These are phyloP conservation scores for Toxotes chatareus DNA, from an alignment of 2,113 vertebrate species.

Conservation along the genomic window DNA sequence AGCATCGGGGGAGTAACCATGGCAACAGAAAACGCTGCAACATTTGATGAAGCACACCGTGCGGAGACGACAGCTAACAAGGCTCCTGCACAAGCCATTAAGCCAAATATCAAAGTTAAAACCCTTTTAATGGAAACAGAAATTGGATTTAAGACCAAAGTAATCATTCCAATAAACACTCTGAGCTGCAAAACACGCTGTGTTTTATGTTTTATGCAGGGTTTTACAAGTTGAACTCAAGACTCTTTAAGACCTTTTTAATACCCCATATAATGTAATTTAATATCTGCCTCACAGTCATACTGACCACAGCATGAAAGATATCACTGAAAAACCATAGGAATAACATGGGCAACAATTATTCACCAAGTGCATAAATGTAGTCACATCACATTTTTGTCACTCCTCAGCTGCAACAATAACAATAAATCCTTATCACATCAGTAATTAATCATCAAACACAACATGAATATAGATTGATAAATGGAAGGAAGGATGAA, in stretches of 20 bases:
- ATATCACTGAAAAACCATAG: too few relatives aligned
- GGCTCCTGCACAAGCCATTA: not conserved
- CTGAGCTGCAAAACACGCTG: not conserved
- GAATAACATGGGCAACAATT: too few relatives aligned
- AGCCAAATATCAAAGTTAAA: conserved; percentile 6
- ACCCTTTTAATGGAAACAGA: not conserved
- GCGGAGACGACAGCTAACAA: not conserved
- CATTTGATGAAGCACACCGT: not conserved
- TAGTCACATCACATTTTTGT: too few relatives aligned
- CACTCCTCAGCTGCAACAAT: too few relatives aligned
- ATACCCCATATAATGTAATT: not conserved
- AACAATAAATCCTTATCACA: too few relatives aligned
- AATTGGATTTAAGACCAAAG: not conserved
- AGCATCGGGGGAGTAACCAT: conserved; percentile 27
- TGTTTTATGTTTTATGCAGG: not conserved
- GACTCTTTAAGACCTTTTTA: not conserved
- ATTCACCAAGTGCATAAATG: too few relatives aligned
- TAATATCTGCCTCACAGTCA: not conserved
- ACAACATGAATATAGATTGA: too few relatives aligned
- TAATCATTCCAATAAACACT: not conserved
- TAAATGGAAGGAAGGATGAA: too few relatives aligned
- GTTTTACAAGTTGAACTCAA: too few relatives aligned
- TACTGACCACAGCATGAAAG: too few relatives aligned
- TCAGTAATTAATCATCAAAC: too few relatives aligned
- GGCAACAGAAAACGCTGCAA: conserved; percentile 54